Conservation (phyloP, 2,888 invertebrate species). For the Gari tellinella region DNA sequence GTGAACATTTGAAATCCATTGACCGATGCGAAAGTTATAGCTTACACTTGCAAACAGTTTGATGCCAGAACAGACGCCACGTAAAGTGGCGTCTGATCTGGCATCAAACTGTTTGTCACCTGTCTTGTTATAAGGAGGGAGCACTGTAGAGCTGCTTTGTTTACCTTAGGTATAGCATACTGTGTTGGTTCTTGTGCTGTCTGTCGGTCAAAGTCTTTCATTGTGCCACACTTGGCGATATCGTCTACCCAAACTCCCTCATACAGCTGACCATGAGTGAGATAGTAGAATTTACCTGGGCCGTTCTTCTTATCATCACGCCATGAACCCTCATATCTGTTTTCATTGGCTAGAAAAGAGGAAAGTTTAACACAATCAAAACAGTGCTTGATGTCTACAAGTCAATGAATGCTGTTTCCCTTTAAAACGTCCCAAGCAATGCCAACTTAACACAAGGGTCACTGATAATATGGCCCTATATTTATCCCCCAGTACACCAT, state of each 20-base stretch:
- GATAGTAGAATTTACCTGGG: constrained; percentile 84
- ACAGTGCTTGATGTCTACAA: no score
- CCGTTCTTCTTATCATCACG: constrained; percentile 84
- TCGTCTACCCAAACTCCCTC: constrained; percentile 84
- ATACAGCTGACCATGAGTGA: constrained; percentile 84
- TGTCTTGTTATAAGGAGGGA: neutral
- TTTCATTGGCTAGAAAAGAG: constrained; percentile 81
- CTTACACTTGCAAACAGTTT: neutral
- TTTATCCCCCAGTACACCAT: no score
- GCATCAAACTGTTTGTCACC: no score
- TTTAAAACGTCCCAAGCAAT: no score
- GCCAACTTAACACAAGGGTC: no score
- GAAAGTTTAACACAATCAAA: no score
- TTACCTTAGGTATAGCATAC: constrained; percentile 82
- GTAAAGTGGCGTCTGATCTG: no score
- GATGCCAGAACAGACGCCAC: no score
- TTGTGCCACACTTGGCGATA: constrained; percentile 84
- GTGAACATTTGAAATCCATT: no score
- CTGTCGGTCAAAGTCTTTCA: constrained; percentile 83
- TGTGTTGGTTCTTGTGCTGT: constrained; percentile 82
- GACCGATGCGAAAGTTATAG: neutral
- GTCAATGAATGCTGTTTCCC: no score
- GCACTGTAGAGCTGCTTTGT: neutral
- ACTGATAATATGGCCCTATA: no score
- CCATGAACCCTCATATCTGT: constrained; percentile 85